These are phyloP conservation scores for Virgularia gustaviana DNA, from an alignment of 92 coral and sea anemone species.

Conservation along the genomic window DNA sequence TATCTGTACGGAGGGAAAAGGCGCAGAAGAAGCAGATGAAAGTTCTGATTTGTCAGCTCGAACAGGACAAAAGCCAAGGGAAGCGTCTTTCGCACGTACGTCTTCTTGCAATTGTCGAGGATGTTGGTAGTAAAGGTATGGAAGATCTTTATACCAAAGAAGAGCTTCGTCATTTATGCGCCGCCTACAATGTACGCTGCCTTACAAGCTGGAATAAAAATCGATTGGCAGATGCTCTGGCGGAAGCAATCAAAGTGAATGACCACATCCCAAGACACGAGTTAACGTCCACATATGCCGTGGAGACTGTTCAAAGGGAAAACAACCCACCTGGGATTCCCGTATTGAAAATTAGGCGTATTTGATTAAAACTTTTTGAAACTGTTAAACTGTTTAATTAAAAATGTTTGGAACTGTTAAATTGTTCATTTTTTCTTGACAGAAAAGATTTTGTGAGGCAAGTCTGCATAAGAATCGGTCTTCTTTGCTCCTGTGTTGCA, in stretches of 20 bases:
- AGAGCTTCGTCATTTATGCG: slow-evolving; percentile 35
- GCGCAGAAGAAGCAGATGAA: background rate
- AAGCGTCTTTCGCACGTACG: slow-evolving; percentile 30
- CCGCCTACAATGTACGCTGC: slow-evolving; percentile 27
- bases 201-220: slow-evolving; percentile 40
- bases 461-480: background rate
- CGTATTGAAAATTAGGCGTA: too few species aligned
- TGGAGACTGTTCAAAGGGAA: background rate
- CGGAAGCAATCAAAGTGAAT: slow-evolving; percentile 6
- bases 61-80: background rate
- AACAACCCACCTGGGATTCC: slow-evolving; percentile 6
- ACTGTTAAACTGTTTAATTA: background rate
- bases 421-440: background rate
- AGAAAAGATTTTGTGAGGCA: background rate
- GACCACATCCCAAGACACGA: background rate
- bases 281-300: background rate
- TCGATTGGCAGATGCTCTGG: slow-evolving; percentile 26
- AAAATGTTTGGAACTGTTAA: background rate
- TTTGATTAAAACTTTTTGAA: background rate
- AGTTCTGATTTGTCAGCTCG: background rate
- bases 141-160: slow-evolving; percentile 38
- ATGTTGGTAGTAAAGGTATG: slow-evolving; percentile 37
- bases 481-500: slow-evolving; percentile 21
- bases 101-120: slow-evolving; percentile 16
- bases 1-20: background rate